Conservation (phyloP, 2,113 vertebrate species). For the Syrrhaptes paradoxus region DNA sequence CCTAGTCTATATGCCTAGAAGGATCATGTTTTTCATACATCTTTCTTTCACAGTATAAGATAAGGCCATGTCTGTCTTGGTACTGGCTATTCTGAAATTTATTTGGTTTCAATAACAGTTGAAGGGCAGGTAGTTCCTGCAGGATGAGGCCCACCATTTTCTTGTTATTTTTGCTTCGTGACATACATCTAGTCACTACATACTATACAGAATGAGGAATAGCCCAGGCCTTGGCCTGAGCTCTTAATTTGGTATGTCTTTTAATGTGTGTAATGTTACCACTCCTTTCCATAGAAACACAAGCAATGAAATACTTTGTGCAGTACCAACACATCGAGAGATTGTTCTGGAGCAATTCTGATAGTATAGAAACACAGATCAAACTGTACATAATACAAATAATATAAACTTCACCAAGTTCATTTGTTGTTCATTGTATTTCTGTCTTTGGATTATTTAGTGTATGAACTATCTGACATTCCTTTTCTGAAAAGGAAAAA, state of each 20-base stretch:
- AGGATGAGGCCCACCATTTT: neutral
- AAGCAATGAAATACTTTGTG: neutral
- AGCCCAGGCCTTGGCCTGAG: neutral
- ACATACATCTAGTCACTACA: neutral
- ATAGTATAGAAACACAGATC: neutral
- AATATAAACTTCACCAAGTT: neutral
- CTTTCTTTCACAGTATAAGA: neutral
- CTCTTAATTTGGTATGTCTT: neutral
- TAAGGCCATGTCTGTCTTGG: neutral
- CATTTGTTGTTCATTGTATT: neutral
- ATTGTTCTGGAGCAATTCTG: neutral
- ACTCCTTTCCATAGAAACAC: neutral
- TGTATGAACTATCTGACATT: neutral
- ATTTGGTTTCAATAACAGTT: neutral
- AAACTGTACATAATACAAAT: neutral
- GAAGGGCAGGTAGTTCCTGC: neutral
- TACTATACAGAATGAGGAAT: neutral
- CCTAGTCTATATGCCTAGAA: neutral
- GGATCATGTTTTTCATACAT: neutral
- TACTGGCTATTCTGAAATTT: neutral
- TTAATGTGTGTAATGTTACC: neutral
- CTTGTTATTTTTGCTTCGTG: neutral
- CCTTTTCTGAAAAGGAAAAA: neutral
- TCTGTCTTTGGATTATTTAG: constrained; percentile 9
- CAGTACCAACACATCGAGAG: neutral